Evolutionary conservation across 2,888 invertebrate species (phyloP), one percentile per base, ranked within the genome.

Genomic region (Macrosoma leucophasiata): DNA sequence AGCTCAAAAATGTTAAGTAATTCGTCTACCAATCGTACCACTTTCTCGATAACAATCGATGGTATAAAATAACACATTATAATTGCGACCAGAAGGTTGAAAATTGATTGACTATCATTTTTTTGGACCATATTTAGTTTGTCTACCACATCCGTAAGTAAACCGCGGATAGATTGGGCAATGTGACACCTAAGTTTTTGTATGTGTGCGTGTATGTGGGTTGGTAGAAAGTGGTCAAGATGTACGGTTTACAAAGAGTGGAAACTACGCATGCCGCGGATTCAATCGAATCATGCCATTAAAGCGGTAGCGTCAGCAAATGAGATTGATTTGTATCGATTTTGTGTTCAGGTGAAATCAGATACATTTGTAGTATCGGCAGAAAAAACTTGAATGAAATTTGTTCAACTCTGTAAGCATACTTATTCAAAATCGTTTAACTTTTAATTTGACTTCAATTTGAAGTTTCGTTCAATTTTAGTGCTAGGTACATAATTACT

Each of bases 271-370:
- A 78, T 81, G 63, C 79, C 79, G 60, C 54, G 55, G 69, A 68
- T 71, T 70, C 77, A 77, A 77, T 78, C 69, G 70, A 70, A 69
- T 73, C 71, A 64, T 58, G 74, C 67, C n/a, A n/a, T n/a, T n/a
- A n/a, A n/a, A n/a, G n/a, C n/a, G n/a, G n/a, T 68, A 68, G 59
- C 62, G 68, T 73, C 68, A 66, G 71, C 40, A 39, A 21, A 67
- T 66, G n/a, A n/a, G n/a, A n/a, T n/a, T n/a, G n/a, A n/a, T n/a
- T n/a, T n/a, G n/a, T n/a, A n/a, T n/a, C n/a, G n/a, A n/a, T n/a
- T n/a, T n/a, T n/a, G n/a, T n/a, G n/a, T n/a, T n/a, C n/a, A n/a
- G n/a, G n/a, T n/a, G n/a, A n/a, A n/a, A n/a, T n/a, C n/a, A n/a
- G n/a, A n/a, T n/a, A n/a, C n/a, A n/a, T n/a, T n/a, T n/a, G n/a